Percentiles rank a stretch among this genome's conserved stretches.
These are phyloP conservation scores for Melanerpes aurifrons DNA, from an alignment of 2,113 vertebrate genomes.

Conservation along the genomic window DNA sequence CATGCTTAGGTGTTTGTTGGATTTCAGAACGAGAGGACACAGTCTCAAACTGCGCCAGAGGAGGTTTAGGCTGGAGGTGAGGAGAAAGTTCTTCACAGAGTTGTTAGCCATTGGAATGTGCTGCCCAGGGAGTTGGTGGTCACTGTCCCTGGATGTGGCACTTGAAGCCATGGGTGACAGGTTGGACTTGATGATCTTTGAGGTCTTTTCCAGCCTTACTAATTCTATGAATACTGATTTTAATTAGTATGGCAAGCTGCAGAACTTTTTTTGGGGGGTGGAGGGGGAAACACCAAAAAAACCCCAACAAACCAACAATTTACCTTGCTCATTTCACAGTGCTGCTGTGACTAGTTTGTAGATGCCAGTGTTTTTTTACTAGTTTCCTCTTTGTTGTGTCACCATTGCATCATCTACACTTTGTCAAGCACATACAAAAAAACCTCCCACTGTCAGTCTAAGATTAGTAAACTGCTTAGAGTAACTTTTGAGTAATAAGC, in stretches of 20 bases:
- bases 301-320: no score
- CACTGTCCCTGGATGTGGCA: no score
- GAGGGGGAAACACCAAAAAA: background rate
- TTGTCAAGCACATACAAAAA: background rate
- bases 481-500: background rate
- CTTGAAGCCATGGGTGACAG: no score
- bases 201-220: no score
- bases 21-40: background rate
- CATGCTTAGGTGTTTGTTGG: background rate
- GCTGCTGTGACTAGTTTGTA: background rate
- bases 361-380: accelerated
- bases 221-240: background rate
- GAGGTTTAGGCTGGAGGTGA: no score
- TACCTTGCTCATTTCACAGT: background rate
- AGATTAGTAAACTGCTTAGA: background rate
- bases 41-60: no score
- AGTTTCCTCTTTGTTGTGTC: background rate
- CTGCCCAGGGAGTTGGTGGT: no score
- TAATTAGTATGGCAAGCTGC: background rate
- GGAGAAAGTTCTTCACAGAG: no score
- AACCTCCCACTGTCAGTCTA: background rate
- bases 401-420: accelerated
- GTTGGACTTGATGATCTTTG: no score
- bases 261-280: background rate
- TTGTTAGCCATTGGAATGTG: no score